Evolutionary conservation across 2,888 invertebrate genomes (phyloP).

Genomic region (Rotaria sp.): DNA sequence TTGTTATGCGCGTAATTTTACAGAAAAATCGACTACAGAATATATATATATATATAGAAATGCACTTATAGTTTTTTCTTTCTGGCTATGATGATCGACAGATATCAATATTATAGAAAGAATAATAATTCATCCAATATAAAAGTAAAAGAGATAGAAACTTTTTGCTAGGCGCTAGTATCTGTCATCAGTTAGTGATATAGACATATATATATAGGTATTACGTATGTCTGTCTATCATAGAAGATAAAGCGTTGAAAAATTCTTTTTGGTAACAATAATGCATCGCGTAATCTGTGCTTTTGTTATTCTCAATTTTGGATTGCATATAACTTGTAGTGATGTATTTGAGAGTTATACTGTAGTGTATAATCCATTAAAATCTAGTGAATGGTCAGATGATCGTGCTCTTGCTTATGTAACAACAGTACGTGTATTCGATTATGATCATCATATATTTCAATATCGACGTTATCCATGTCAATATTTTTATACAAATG

Average conservation of each 20-base stretch:
- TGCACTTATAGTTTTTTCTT: background rate
- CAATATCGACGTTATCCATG: conserved; percentile 29
- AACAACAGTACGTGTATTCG: background rate
- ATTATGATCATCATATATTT: conserved; percentile 30
- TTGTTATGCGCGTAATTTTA: conserved; percentile 6
- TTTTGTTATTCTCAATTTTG: background rate
- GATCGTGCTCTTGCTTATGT: background rate
- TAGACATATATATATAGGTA: background rate
- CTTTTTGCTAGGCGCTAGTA: no score
- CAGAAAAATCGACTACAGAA: background rate
- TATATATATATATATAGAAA: background rate
- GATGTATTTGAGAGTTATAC: background rate
- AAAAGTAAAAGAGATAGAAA: background rate
- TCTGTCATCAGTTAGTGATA: background rate
- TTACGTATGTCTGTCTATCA: background rate
- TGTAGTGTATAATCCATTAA: background rate
- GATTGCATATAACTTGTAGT: background rate
- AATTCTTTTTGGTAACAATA: background rate
- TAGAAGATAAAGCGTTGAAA: background rate
- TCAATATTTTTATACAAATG: conserved; percentile 16
- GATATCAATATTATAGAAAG: no score
- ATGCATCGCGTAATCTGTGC: background rate
- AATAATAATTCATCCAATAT: background rate
- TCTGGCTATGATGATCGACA: background rate
- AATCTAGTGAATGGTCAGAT: background rate